phyloP scores from a whole-genome alignment of 2,888 invertebrate genomes.

The Athripsodes cinereus region DNA sequence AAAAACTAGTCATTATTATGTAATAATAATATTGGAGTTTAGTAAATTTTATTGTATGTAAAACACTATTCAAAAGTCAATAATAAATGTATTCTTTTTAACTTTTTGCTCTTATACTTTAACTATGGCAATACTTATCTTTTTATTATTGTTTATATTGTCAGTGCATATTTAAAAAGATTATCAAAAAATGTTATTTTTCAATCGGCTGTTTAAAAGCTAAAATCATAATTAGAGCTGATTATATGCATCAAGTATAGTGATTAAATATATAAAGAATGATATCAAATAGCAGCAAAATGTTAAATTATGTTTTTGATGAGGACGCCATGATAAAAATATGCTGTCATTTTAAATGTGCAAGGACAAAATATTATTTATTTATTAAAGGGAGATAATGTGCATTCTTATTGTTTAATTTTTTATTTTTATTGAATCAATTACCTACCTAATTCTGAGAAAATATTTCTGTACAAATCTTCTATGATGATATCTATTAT shows the following conservation, averaged over 20 bases:
- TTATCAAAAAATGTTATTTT: too few species aligned
- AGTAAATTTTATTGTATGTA: constrained; percentile 19
- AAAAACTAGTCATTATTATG: constrained; percentile 16
- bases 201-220: too few species aligned
- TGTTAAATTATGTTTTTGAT: too few species aligned
- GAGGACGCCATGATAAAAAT: not conserved
- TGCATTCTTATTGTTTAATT: not conserved
- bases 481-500: constrained; percentile 34
- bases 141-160: not conserved
- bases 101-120: not conserved
- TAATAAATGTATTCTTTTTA: not conserved
- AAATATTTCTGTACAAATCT: constrained; percentile 46
- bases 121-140: not conserved
- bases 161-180: too few species aligned
- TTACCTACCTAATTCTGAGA: not conserved
- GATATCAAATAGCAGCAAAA: too few species aligned
- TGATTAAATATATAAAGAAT: too few species aligned
- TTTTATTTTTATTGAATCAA: not conserved
- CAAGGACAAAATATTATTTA: too few species aligned
- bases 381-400: not conserved
- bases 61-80: constrained; percentile 6
- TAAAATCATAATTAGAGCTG: too few species aligned
- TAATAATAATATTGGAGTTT: constrained; percentile 12
- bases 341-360: not conserved
- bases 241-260: too few species aligned